Evolutionary conservation across 2,888 invertebrate genomes (phyloP), one percentile per base, ranked within the genome.

Genomic region (Diaphora mendica): DNA sequence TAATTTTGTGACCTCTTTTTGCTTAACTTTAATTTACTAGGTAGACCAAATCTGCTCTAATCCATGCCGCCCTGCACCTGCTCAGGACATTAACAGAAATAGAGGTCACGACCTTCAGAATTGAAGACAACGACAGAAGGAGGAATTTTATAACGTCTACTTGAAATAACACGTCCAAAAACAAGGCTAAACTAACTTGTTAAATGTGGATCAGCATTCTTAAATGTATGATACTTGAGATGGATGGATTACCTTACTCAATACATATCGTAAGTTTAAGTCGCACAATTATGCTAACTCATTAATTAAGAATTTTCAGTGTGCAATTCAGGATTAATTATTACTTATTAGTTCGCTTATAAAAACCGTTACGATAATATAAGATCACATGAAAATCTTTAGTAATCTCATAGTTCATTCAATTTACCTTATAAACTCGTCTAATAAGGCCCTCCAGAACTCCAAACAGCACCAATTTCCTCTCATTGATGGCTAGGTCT

Each of bases 381-480:
- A 30, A 17, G 17, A 3, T 8, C 13, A 59, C 15, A 17, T 30
- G 2, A 17, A 15, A 30, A 17, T 17, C 15, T 62, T 30, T 15
- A 30, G 4, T 62, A 64, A 11, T 20, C 8, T 35, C 15, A 15
- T 11, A 33, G 35, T 8, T 26, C 20, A 39, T 59, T 17, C n/a
- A 17, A 26, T 77, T 76, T 77, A 97, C 97, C 96, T 98, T 98
- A 85, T 98, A 97, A 0, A 99, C 97, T 80, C 98, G 95, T 51
- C 98, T 96, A 74, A 99, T 98, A 11, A 98, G 95, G 0, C 98
- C 98, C 88, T 98, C 97, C 9, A 98, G 96, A n/a, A 98, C 95
- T 1, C 98, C 99, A 91, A 98, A 99, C 83, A 98, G 97, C 71
- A 99, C 97, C 68, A 99, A 96, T 87, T 97, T 97, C 82, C 98